These are phyloP conservation scores for Mus musculus DNA, from an alignment of 2,113 vertebrate species.

Conservation along the genomic window DNA sequence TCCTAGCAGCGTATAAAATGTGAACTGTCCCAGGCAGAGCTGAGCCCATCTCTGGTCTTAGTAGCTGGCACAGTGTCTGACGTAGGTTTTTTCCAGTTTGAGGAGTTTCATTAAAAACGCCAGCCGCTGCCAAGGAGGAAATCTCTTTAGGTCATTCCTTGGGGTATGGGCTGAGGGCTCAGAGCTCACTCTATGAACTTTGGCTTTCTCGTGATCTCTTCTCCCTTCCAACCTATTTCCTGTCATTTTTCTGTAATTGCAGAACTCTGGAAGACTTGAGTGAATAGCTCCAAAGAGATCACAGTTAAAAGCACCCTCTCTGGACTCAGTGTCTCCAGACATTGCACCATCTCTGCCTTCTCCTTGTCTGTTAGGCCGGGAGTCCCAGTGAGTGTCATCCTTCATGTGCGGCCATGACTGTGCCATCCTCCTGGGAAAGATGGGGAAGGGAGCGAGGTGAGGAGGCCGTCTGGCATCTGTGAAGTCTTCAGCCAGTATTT, in stretches of 20 bases:
- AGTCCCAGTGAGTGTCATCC: neutral
- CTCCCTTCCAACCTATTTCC: neutral
- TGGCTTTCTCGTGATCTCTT: accelerated
- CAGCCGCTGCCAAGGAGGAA: neutral
- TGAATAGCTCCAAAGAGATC: accelerated
- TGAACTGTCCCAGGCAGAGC: neutral
- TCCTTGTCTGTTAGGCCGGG: neutral
- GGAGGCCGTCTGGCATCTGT: accelerated
- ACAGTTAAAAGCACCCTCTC: neutral
- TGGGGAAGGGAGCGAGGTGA: accelerated
- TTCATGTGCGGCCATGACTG: neutral
- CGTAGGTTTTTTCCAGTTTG: neutral
- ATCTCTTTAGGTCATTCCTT: neutral
- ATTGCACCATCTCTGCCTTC: accelerated
- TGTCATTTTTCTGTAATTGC: neutral
- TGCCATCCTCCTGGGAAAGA: neutral
- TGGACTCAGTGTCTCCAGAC: neutral
- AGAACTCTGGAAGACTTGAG: neutral
- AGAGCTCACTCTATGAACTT: neutral
- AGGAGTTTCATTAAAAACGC: neutral
- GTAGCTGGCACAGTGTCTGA: neutral
- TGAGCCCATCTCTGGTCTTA: neutral
- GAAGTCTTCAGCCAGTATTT: neutral
- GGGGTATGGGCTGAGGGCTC: neutral
- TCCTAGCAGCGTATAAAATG: neutral